Percentiles rank a stretch among this genome's conserved stretches.
These are phyloP conservation scores for Anthonomus grandis DNA, from an alignment of 1,140 invertebrate species.

Conservation along the genomic window DNA sequence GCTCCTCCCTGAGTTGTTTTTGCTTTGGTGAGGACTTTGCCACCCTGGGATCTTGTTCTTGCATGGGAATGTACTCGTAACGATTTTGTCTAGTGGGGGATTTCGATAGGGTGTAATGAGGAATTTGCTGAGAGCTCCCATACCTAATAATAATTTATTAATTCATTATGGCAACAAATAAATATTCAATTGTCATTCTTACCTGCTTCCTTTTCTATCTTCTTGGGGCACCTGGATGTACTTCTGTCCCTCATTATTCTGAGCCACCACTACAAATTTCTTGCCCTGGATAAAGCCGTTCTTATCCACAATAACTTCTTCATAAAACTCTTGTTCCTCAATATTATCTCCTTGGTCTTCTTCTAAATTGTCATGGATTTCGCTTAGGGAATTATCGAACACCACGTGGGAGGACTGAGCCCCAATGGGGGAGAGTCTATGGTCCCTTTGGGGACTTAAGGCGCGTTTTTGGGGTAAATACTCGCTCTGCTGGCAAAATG, in stretches of 20 bases:
- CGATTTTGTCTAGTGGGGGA: constrained; percentile 33
- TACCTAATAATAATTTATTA: constrained; percentile 16
- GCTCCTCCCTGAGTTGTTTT: constrained; percentile 47
- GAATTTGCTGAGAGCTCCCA: constrained; percentile 23
- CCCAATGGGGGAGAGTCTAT: constrained; percentile 45
- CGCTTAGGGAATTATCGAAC: constrained; percentile 16
- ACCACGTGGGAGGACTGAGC: constrained; percentile 34
- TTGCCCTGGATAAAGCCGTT: constrained; percentile 43
- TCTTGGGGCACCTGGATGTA: constrained; percentile 18
- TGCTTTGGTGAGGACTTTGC: background rate
- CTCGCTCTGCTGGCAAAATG: constrained; percentile 73
- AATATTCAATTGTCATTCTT: no score
- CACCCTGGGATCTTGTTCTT: constrained; percentile 31
- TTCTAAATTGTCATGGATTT: constrained; percentile 11
- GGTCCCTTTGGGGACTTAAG: constrained; percentile 43
- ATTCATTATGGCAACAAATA: background rate
- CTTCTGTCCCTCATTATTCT: constrained; percentile 31
- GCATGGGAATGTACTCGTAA: constrained; percentile 54
- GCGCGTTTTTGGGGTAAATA: constrained; percentile 52
- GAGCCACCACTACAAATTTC: constrained; percentile 42
- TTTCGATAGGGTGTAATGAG: constrained; percentile 4
- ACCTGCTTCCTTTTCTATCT: constrained; percentile 13
- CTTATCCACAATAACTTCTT: constrained; percentile 47
- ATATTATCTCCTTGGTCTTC: constrained; percentile 35
- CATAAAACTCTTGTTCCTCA: constrained; percentile 47